Conservation (phyloP, 2,888 invertebrate species). For the Apamea epomidion region DNA sequence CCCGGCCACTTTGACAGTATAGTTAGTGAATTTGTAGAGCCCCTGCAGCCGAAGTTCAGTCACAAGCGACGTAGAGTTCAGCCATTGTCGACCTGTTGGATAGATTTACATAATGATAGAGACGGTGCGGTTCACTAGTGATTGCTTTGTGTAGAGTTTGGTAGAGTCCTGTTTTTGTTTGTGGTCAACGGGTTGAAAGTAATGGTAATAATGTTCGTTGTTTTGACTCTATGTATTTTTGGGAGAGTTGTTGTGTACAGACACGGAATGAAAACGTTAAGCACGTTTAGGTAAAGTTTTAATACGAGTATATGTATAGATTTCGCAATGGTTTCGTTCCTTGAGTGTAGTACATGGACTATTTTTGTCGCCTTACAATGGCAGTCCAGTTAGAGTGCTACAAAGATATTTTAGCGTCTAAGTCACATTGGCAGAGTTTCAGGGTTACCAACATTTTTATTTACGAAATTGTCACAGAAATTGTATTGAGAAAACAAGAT, state of each 20-base stretch:
- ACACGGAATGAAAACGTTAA: neutral
- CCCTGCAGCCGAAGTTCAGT: slow-evolving; percentile 94
- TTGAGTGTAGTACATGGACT: too few relatives aligned
- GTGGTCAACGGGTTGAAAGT: slow-evolving; percentile 39
- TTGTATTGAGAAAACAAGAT: too few relatives aligned
- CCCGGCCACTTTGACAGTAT: slow-evolving; percentile 96
- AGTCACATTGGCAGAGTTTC: too few relatives aligned
- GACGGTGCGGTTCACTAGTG: slow-evolving; percentile 26
- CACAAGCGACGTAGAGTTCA: slow-evolving; percentile 92
- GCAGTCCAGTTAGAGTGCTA: too few relatives aligned
- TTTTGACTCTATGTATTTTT: too few relatives aligned
- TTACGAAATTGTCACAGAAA: too few relatives aligned
- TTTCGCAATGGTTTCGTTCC: too few relatives aligned
- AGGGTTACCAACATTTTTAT: too few relatives aligned
- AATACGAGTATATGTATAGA: neutral
- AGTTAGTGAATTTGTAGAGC: slow-evolving; percentile 95
- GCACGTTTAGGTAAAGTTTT: neutral
- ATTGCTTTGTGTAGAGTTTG: slow-evolving; percentile 54
- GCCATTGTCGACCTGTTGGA: slow-evolving; percentile 84
- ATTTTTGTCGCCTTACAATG: too few relatives aligned
- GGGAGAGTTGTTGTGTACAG: neutral
- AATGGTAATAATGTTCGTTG: slow-evolving; percentile 21
- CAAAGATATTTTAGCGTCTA: too few relatives aligned
- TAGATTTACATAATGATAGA: slow-evolving; percentile 66
- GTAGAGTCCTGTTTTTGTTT: slow-evolving; percentile 48